Conservation (phyloP, 37 sponge, comb jelly and placozoan genomes). For the Petrosia ficiformis region DNA sequence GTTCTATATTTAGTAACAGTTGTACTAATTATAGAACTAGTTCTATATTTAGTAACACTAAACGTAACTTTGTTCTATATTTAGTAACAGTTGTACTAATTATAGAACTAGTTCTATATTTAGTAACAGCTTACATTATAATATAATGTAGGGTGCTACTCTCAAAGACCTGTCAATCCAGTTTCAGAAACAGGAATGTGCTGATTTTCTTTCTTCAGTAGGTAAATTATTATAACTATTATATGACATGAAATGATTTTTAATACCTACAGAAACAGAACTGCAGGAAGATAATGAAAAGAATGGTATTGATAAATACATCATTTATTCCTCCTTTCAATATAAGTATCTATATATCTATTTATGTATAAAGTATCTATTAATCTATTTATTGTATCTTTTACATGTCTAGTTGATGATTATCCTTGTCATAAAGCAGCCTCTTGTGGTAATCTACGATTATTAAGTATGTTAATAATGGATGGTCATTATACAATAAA, state of each 20-base stretch:
- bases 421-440: slow-evolving; percentile 70
- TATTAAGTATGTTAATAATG: slow-evolving; percentile 56
- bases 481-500: slow-evolving; percentile 59
- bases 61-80: too few species aligned
- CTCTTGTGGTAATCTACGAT: slow-evolving; percentile 55
- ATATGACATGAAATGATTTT: background rate
- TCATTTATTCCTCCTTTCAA: background rate
- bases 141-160: slow-evolving; percentile 49
- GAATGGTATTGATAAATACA: background rate
- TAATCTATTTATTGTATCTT: background rate
- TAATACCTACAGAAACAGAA: slow-evolving; percentile 14
- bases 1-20: too few species aligned
- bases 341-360: too few species aligned
- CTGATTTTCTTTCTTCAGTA: slow-evolving; percentile 45
- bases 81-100: too few species aligned
- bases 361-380: background rate
- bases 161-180: slow-evolving; percentile 58
- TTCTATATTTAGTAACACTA: too few species aligned
- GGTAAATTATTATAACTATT: background rate
- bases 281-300: slow-evolving; percentile 1
- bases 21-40: too few species aligned
- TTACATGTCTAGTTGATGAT: slow-evolving; percentile 26
- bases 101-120: too few species aligned
- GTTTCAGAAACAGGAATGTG: slow-evolving; percentile 61
- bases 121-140: too few species aligned